Percentiles rank a stretch among this genome's conserved stretches.
These are phyloP conservation scores for Oryzias celebensis DNA, from an alignment of 2,113 vertebrate species.

Conservation along the genomic window DNA sequence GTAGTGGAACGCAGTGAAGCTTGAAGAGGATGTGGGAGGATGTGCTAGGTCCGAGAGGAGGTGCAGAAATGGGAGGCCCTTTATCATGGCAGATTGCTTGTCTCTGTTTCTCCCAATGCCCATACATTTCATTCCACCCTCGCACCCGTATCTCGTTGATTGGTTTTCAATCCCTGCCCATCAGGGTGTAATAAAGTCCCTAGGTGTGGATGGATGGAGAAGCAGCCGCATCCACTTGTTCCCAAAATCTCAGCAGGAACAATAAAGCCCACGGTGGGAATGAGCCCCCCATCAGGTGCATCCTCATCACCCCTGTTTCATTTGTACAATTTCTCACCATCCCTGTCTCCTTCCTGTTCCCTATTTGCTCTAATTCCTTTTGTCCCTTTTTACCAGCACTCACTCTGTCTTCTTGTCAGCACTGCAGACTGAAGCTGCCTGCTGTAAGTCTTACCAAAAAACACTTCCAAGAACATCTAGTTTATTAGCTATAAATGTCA, in stretches of 20 bases:
- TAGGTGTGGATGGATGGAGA: conserved; percentile 69
- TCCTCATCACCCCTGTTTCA: conserved; percentile 34
- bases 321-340: conserved; percentile 37
- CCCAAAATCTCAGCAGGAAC: conserved; percentile 54
- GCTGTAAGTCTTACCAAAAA: conserved; percentile 29
- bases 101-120: conserved; percentile 50
- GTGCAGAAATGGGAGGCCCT: conserved; percentile 55
- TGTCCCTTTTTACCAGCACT: conserved; percentile 6
- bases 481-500: no score
- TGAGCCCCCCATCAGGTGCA: conserved; percentile 21
- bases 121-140: conserved; percentile 51
- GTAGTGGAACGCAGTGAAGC: conserved; percentile 52
- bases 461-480: conserved; percentile 12
- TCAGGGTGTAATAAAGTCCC: conserved; percentile 72
- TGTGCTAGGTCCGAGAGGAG: conserved; percentile 46
- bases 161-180: conserved; percentile 73
- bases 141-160: conserved; percentile 59
- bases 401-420: conserved; percentile 7
- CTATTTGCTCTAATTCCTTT: conserved; percentile 17
- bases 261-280: conserved; percentile 42
- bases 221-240: conserved; percentile 40
- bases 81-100: conserved; percentile 80
- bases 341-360: conserved; percentile 17
- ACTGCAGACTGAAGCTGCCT: conserved; percentile 6
- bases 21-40: conserved; percentile 73